Conservation (phyloP, 2,888 invertebrate genomes). For the Xestobium rufovillosum region DNA sequence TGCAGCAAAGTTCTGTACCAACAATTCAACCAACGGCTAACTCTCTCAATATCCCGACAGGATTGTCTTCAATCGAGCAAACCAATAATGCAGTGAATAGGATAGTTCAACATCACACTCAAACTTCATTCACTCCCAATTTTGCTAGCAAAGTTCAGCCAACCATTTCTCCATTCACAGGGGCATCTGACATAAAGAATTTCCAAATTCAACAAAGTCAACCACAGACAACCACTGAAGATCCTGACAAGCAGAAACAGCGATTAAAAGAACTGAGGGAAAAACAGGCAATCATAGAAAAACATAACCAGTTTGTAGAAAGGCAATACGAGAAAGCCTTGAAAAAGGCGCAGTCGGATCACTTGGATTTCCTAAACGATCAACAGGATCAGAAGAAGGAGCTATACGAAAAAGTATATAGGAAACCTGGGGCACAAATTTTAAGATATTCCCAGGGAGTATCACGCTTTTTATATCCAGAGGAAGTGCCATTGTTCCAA, state of each 20-base stretch:
- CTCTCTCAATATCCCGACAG: constrained; percentile 8
- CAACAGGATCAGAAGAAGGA: constrained; percentile 60
- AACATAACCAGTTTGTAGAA: constrained; percentile 69
- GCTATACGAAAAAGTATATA: constrained; percentile 39
- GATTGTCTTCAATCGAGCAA: constrained; percentile 10
- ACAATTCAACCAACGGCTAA: constrained; percentile 15
- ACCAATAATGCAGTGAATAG: constrained; percentile 14
- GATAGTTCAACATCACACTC: constrained; percentile 38
- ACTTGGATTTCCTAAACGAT: constrained; percentile 60
- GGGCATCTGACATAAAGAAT: constrained; percentile 15
- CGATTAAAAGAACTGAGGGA: constrained; percentile 62
- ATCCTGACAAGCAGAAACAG: constrained; percentile 53
- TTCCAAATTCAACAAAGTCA: constrained; percentile 39
- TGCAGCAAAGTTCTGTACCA: constrained; percentile 21
- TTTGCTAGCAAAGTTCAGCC: constrained; percentile 15
- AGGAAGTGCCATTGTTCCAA: constrained; percentile 57
- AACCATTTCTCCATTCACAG: constrained; percentile 7
- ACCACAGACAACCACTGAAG: constrained; percentile 39
- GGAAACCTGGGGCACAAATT: constrained; percentile 34
- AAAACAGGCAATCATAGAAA: constrained; percentile 63
- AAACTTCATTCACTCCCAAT: constrained; percentile 38
- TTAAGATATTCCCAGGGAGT: constrained; percentile 33
- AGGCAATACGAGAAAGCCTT: constrained; percentile 73
- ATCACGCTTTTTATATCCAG: constrained; percentile 50
- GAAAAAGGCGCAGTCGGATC: constrained; percentile 65